Conservation (phyloP, 2,888 invertebrate species). For the Pegoplata infirma region DNA sequence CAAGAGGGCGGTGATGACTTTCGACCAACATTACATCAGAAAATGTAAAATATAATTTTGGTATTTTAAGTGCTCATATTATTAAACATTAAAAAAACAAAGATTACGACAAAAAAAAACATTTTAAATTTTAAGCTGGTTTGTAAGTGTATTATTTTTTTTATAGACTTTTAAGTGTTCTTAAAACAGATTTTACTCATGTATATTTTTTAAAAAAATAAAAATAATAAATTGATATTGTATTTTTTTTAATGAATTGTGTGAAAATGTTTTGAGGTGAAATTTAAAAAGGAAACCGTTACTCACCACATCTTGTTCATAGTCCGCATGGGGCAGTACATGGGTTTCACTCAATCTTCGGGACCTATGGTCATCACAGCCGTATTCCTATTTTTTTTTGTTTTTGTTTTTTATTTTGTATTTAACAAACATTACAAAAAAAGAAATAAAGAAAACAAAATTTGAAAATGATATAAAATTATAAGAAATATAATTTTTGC, state of each 20-base stretch:
- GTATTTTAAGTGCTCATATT: constrained; percentile 27
- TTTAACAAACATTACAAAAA: constrained; percentile 37
- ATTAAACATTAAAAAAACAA: neutral
- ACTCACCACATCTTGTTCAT: constrained; percentile 78
- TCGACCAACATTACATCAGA: constrained; percentile 86
- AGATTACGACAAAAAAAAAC: constrained; percentile 1
- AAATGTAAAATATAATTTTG: constrained; percentile 80
- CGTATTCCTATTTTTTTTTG: constrained; percentile 78
- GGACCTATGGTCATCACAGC: constrained; percentile 78
- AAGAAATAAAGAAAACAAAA: constrained; percentile 35
- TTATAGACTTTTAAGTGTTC: constrained; percentile 1
- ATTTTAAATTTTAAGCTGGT: constrained; percentile 9
- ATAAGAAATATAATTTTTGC: constrained; percentile 2
- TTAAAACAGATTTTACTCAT: constrained; percentile 2
- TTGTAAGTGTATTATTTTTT: constrained; percentile 8
- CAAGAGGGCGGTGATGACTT: constrained; percentile 84
- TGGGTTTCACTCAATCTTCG: constrained; percentile 78
- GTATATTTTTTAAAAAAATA: constrained; percentile 32
- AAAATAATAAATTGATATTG: neutral
- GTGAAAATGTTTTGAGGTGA: neutral
- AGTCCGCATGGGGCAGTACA: constrained; percentile 75
- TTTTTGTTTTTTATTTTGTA: constrained; percentile 29
- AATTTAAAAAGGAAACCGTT: constrained; percentile 35
- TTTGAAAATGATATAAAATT: constrained; percentile 43
- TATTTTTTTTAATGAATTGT: neutral